Conservation (phyloP, 2,888 invertebrate genomes). For the Meiosimyza platycephala region DNA sequence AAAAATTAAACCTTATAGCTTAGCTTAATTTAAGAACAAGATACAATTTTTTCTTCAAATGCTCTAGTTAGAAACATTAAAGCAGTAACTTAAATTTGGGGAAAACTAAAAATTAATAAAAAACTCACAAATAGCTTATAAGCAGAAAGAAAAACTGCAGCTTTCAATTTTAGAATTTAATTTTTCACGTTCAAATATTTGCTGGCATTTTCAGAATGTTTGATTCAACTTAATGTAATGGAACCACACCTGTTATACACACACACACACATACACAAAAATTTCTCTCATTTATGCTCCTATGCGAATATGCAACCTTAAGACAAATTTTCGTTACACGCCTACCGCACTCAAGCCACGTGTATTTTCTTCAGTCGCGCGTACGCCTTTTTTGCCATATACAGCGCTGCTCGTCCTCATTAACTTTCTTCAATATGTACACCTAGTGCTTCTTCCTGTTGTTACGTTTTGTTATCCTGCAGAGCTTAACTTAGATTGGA, state of each 20-base stretch:
- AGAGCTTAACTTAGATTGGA: slow-evolving; percentile 64
- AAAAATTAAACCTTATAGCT: too few relatives aligned
- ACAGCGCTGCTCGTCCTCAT: neutral
- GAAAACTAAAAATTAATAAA: neutral
- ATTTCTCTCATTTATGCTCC: neutral
- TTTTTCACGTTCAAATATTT: neutral
- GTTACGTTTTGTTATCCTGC: slow-evolving; percentile 43
- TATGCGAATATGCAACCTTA: slow-evolving; percentile 1
- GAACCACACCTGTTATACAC: slow-evolving; percentile 18
- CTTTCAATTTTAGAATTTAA: slow-evolving; percentile 4
- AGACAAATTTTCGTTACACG: too few relatives aligned
- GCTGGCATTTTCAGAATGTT: slow-evolving; percentile 11
- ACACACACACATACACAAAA: too few relatives aligned
- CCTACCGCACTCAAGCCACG: slow-evolving; percentile 32
- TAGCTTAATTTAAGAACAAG: too few relatives aligned
- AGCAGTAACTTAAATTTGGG: too few relatives aligned
- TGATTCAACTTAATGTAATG: slow-evolving; percentile 47
- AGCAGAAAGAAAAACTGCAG: neutral
- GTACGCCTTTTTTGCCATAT: neutral
- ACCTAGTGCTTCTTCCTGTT: slow-evolving; percentile 31
- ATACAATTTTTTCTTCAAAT: too few relatives aligned
- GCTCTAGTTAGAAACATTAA: too few relatives aligned
- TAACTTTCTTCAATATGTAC: neutral
- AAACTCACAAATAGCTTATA: neutral
- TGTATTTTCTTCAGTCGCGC: neutral